These are phyloP conservation scores for Lethocerus indicus DNA, from an alignment of 1,140 invertebrate species.

Conservation along the genomic window DNA sequence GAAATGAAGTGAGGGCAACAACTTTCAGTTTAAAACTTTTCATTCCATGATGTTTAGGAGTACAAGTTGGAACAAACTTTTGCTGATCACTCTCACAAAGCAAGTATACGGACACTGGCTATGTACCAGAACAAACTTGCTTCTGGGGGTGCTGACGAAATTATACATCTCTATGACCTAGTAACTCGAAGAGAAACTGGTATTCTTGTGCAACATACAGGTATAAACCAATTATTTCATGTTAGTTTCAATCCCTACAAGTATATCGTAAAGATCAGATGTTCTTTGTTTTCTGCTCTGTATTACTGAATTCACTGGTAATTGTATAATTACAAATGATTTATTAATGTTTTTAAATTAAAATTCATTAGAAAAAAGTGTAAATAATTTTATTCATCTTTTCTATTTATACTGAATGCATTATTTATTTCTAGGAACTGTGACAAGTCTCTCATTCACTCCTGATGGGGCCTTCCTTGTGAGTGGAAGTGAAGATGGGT, in stretches of 20 bases:
- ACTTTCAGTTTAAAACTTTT: background rate
- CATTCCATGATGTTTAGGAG: constrained; percentile 23
- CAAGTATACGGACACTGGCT: constrained; percentile 56
- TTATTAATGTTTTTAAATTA: no score
- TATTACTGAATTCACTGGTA: no score
- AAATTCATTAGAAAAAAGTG: no score
- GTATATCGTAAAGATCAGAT: no score
- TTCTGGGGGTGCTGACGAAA: constrained; percentile 80
- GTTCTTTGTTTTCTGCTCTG: no score
- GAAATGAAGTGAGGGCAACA: no score
- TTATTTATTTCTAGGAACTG: constrained; percentile 32
- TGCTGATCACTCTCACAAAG: constrained; percentile 68
- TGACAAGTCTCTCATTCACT: constrained; percentile 60
- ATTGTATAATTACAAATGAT: no score
- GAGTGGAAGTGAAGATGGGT: constrained; percentile 67
- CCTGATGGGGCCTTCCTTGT: constrained; percentile 58
- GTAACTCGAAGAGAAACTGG: constrained; percentile 55
- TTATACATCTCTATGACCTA: constrained; percentile 72
- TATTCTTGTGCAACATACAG: constrained; percentile 61
- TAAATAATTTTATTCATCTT: no score
- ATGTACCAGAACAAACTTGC: constrained; percentile 56
- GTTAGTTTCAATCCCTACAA: no score
- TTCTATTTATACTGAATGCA: no score
- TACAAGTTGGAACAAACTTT: constrained; percentile 52
- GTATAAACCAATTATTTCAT: no score